Percentiles rank a stretch among this genome's conserved stretches.
Evolutionary conservation across 2,113 vertebrate species (phyloP).

Genomic region (Variabilichromis moorii): DNA sequence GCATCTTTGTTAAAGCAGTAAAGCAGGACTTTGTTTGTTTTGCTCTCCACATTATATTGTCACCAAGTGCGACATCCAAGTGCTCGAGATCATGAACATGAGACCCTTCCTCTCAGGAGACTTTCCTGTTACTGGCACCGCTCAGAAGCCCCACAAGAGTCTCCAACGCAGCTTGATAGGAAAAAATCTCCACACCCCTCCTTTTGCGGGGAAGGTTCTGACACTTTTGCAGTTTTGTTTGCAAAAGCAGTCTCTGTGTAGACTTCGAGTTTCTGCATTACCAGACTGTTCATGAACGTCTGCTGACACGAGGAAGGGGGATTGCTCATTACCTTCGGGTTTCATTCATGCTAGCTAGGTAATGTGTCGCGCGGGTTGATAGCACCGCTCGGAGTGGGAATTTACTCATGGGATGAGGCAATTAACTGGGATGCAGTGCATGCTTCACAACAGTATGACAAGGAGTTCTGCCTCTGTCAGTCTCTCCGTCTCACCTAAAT

Average conservation of each 20-base stretch:
- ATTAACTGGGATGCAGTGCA: slow-evolving; percentile 36
- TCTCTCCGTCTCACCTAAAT: slow-evolving; percentile 4
- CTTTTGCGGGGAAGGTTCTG: not conserved
- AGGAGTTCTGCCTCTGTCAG: not conserved
- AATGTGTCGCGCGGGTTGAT: slow-evolving; percentile 36
- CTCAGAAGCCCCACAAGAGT: not conserved
- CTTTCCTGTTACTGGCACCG: not conserved
- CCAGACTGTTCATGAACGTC: not conserved
- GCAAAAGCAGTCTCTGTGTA: not conserved
- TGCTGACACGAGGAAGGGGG: slow-evolving; percentile 30
- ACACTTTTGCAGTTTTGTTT: slow-evolving; percentile 13
- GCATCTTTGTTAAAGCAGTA: not conserved
- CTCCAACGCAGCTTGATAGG: not conserved
- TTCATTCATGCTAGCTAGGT: slow-evolving; percentile 37
- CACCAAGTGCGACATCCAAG: not conserved
- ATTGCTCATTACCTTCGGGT: slow-evolving; percentile 44
- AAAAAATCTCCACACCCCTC: not conserved
- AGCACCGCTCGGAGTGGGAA: slow-evolving; percentile 1
- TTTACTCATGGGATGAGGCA: slow-evolving; percentile 20
- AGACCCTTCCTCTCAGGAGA: slow-evolving; percentile 9
- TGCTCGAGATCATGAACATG: not conserved
- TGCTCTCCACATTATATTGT: not conserved
- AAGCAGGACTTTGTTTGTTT: slow-evolving; percentile 7
- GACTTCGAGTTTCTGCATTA: not conserved
- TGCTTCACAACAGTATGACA: slow-evolving; percentile 18